Conservation (phyloP, 1,140 invertebrate genomes). For the Bombus waltoni region DNA sequence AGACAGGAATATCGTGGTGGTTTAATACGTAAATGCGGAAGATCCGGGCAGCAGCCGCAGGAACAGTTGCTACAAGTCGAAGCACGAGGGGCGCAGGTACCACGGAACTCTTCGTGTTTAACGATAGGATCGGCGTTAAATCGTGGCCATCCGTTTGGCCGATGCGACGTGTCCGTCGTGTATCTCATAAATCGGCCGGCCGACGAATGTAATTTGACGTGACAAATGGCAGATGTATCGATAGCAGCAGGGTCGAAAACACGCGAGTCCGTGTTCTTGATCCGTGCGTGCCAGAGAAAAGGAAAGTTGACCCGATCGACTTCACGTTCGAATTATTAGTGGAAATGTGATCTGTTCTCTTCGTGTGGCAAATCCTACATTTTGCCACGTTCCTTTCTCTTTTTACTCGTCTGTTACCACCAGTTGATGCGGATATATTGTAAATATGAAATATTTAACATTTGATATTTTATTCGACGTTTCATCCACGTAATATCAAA, state of each 20-base stretch:
- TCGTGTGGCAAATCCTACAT: background rate
- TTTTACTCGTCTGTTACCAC: no score
- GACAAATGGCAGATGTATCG: slow-evolving; percentile 80
- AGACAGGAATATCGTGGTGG: background rate
- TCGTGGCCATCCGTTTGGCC: slow-evolving; percentile 65
- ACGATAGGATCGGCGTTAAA: slow-evolving; percentile 53
- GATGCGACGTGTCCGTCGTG: slow-evolving; percentile 51
- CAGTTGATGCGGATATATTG: no score
- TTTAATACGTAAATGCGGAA: slow-evolving; percentile 19
- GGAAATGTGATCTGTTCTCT: slow-evolving; percentile 15
- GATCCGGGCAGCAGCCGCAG: background rate
- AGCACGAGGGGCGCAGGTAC: slow-evolving; percentile 39
- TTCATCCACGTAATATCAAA: no score
- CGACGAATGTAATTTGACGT: slow-evolving; percentile 78
- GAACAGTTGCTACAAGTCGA: background rate
- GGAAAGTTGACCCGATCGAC: slow-evolving; percentile 14
- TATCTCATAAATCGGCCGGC: slow-evolving; percentile 65
- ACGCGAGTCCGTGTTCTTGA: slow-evolving; percentile 23
- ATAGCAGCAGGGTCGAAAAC: slow-evolving; percentile 61
- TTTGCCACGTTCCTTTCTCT: background rate
- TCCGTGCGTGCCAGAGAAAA: background rate
- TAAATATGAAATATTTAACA: no score
- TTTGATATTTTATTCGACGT: no score
- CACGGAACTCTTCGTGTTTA: slow-evolving; percentile 50
- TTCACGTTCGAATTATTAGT: slow-evolving; percentile 18